Evolutionary conservation across 23 tunicate genomes (phyloP).

Genomic region (Ciona savignyi): DNA sequence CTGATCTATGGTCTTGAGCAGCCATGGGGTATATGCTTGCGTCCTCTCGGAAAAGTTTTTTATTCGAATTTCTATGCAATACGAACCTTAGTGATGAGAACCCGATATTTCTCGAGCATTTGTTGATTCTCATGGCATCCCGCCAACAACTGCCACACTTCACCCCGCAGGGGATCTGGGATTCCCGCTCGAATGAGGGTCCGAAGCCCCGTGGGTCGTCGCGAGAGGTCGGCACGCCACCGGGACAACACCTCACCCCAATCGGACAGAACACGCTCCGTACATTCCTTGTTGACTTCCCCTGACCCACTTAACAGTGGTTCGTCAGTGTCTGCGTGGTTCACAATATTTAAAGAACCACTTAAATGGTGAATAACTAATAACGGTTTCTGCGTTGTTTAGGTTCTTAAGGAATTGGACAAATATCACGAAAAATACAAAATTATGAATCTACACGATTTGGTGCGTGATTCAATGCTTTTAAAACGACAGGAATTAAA

Average conservation of each 20-base stretch:
- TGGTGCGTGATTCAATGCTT: neutral
- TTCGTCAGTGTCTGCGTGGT: slow-evolving; percentile 69
- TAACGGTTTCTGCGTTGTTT: no score
- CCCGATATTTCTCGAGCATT: slow-evolving; percentile 71
- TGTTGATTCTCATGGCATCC: slow-evolving; percentile 72
- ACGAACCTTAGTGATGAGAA: slow-evolving; percentile 56
- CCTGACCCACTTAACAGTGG: slow-evolving; percentile 84
- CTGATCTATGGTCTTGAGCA: no score
- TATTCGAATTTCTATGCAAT: no score
- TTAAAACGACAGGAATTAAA: neutral
- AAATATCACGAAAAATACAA: neutral
- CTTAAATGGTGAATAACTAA: no score
- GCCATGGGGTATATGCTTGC: no score
- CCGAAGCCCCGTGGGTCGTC: slow-evolving; percentile 58
- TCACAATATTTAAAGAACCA: no score
- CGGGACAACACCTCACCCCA: slow-evolving; percentile 68
- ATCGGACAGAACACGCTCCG: slow-evolving; percentile 55
- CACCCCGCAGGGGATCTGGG: slow-evolving; percentile 84
- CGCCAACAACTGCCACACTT: slow-evolving; percentile 90
- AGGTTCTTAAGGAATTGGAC: no score
- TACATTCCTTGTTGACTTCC: slow-evolving; percentile 63
- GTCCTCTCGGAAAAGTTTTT: no score
- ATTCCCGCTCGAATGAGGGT: slow-evolving; percentile 64
- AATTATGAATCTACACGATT: neutral
- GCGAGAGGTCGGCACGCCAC: slow-evolving; percentile 62